These are phyloP conservation scores for Chaetura pelagica DNA, from an alignment of 2,113 vertebrate genomes.

Conservation along the genomic window DNA sequence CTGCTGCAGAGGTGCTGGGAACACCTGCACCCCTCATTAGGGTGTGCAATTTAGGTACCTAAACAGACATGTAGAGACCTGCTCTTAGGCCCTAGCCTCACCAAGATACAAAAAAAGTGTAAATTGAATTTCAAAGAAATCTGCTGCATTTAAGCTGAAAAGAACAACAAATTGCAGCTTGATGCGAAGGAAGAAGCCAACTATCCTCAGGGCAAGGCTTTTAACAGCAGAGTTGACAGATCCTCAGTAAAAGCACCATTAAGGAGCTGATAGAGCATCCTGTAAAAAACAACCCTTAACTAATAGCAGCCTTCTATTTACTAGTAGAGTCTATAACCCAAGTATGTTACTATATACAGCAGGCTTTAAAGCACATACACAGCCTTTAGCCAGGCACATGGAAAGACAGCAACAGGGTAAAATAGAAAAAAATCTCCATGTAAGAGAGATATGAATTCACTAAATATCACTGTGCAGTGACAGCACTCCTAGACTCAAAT, in stretches of 20 bases:
- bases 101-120: background rate
- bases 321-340: background rate
- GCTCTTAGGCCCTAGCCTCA: background rate
- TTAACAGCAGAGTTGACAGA: background rate
- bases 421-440: background rate
- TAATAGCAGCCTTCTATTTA: conserved; percentile 1
- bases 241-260: background rate
- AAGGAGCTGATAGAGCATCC: background rate
- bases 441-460: background rate
- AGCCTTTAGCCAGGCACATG: background rate
- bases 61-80: background rate
- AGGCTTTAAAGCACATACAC: background rate
- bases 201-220: background rate
- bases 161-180: background rate
- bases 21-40: background rate
- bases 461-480: background rate
- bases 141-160: background rate
- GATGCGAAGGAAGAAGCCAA: background rate
- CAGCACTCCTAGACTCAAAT: background rate
- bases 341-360: background rate
- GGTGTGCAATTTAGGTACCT: background rate
- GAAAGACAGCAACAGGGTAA: background rate
- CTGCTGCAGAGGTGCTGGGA: background rate
- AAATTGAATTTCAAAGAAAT: background rate
- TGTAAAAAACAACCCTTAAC: background rate